phyloP scores from a whole-genome alignment of 1,140 invertebrate genomes.

The Planococcus citri region DNA sequence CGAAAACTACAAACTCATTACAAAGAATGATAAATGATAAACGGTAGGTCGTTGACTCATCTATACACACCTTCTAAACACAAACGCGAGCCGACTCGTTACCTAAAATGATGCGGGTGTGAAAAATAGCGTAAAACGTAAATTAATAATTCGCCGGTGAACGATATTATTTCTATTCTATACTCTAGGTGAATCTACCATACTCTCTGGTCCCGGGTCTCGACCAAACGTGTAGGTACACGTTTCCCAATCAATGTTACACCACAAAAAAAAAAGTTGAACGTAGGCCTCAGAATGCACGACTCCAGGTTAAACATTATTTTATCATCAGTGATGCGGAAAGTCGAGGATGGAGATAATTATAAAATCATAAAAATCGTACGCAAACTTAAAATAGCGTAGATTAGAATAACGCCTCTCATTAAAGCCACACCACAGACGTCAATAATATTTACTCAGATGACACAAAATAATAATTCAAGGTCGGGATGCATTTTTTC shows the following conservation, averaged over 20 bases:
- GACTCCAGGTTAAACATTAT: no score
- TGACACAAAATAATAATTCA: not conserved
- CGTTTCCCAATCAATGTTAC: no score
- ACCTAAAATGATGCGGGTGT: slow-evolving; percentile 2
- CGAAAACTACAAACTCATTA: not conserved
- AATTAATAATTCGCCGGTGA: not conserved
- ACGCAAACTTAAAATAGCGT: no score
- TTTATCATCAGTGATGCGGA: no score
- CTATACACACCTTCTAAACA: not conserved
- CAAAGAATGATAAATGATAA: not conserved
- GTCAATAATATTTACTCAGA: not conserved
- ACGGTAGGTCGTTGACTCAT: slow-evolving; percentile 1
- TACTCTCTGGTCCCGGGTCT: no score
- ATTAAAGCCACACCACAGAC: no score
- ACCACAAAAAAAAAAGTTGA: no score
- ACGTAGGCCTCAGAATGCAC: no score
- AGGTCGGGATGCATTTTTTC: not conserved
- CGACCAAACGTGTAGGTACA: no score
- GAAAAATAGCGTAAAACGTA: not conserved
- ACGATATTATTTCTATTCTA: not conserved
- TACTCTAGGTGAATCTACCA: not conserved
- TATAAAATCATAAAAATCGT: no score
- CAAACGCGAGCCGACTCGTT: not conserved
- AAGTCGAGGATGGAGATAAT: no score
- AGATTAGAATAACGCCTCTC: no score